phyloP scores from a whole-genome alignment of 2,888 invertebrate species.

The Teinopalpus imperialis region DNA sequence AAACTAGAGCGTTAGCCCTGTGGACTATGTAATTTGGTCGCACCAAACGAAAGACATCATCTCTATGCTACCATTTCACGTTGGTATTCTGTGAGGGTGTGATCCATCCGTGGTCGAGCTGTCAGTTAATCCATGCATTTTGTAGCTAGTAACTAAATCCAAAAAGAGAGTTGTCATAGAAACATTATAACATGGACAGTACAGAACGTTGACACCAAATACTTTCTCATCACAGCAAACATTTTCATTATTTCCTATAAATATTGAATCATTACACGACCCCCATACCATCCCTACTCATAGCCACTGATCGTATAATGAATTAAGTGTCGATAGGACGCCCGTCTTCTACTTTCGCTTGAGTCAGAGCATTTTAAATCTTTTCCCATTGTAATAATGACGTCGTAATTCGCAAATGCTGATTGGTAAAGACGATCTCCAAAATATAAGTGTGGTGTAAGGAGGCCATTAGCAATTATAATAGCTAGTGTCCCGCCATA shows the following conservation, averaged over 20 bases:
- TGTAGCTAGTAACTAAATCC: too few species aligned
- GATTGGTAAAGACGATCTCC: slow-evolving; percentile 27
- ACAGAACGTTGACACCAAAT: too few species aligned
- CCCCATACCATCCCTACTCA: slow-evolving; percentile 34
- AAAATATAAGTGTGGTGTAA: slow-evolving; percentile 47
- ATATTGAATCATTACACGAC: slow-evolving; percentile 27
- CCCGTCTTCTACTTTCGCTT: slow-evolving; percentile 28
- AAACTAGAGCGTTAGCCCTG: too few species aligned
- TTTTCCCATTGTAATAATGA: slow-evolving; percentile 26
- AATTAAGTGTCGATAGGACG: slow-evolving; percentile 44
- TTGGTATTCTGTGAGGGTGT: too few species aligned
- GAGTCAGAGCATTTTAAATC: slow-evolving; percentile 24
- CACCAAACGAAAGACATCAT: too few species aligned
- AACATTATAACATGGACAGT: too few species aligned
- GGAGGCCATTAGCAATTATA: slow-evolving; percentile 72
- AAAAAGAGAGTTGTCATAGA: too few species aligned
- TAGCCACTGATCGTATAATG: slow-evolving; percentile 44
- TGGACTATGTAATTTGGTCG: too few species aligned
- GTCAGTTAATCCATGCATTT: too few species aligned
- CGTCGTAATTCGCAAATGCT: slow-evolving; percentile 4
- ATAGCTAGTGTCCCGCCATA: slow-evolving; percentile 52
- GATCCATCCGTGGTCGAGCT: too few species aligned
- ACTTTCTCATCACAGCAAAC: too few species aligned
- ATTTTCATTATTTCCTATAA: neutral
- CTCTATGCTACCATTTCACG: too few species aligned